Base-by-base conservation (phyloP, 2,888 invertebrate species). In the Ceriagrion tenellum region DNA sequence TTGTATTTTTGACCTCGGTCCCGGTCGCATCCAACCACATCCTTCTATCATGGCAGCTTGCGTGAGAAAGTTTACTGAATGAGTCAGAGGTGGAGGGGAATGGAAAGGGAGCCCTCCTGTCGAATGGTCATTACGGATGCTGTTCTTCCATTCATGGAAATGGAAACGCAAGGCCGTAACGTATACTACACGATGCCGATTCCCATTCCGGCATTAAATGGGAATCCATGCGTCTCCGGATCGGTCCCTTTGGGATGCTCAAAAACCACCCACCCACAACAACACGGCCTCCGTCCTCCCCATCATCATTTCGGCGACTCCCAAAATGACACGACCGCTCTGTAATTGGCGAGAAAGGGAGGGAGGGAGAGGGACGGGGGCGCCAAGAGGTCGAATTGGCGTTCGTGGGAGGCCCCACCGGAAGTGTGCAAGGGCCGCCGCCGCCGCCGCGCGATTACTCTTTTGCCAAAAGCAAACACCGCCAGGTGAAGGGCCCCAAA, bases 141-240 rank as follows among this genome's bases (percentile, higher is more conserved):
- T 35, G 30, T 3, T 30, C 81, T 35, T n/a, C 81, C 81, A 81
- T 81, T 81, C 81, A 81, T 81, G 81, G 81, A 81, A 81, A 35
- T 35, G 35, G 81, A 35, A 81, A 81, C 81, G 35, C 81, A 20
- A 59, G 59, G 26, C 69, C n/a, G 69, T n/a, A 69, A 69, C 81
- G 26, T 81, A 81, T 81, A 30, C 81, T 81, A 81, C 30, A 35
- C 81, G 4, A 47, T n/a, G 26, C 35, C 81, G 35, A 81, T 81
- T 40, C 40, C 40, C 69, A 47, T 93, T 40, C n/a, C n/a, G 47
- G 63, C 69, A 47, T 47, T 47, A 93, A 69, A 35, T 93, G 59
- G 74, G 93, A 47, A 47, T 47, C n/a, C 55, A 93, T 93, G 93
- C 47, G 93, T 93, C 93, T 93, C 63, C 18, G 69, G 47, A 40